Conservation (phyloP, 2,888 invertebrate species). For the Lasioglossum villosulum region DNA sequence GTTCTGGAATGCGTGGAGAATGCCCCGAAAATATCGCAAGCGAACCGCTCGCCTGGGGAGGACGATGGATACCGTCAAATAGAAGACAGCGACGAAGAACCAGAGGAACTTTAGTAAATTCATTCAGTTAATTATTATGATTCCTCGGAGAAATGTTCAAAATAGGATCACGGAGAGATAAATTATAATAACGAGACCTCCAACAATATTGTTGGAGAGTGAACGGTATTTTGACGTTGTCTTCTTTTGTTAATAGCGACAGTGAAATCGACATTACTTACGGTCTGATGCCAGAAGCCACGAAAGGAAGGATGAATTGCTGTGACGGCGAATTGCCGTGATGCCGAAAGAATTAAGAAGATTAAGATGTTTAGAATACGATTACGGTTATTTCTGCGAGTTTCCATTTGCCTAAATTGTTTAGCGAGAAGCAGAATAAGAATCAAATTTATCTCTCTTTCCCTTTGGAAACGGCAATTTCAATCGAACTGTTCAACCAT, state of each 20-base stretch:
- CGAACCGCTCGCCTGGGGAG: background rate
- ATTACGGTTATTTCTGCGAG: background rate
- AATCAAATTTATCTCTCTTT: background rate
- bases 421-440: background rate
- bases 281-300: background rate
- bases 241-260: background rate
- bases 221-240: background rate
- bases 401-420: background rate
- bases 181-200: background rate
- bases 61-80: background rate
- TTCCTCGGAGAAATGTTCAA: background rate
- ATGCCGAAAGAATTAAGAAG: background rate
- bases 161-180: background rate
- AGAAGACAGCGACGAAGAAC: background rate
- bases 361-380: background rate
- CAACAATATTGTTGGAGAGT: too few relatives aligned
- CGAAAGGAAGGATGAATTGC: background rate
- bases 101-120: background rate
- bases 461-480: too few relatives aligned
- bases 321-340: background rate
- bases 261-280: background rate
- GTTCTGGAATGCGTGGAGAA: constrained; percentile 58
- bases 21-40: constrained; percentile 39
- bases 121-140: background rate
- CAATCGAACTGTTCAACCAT: too few relatives aligned